These are phyloP conservation scores for Aurelia aurita DNA, from an alignment of 30 jellyfish, hydroid and myxozoan species.

Conservation along the genomic window DNA sequence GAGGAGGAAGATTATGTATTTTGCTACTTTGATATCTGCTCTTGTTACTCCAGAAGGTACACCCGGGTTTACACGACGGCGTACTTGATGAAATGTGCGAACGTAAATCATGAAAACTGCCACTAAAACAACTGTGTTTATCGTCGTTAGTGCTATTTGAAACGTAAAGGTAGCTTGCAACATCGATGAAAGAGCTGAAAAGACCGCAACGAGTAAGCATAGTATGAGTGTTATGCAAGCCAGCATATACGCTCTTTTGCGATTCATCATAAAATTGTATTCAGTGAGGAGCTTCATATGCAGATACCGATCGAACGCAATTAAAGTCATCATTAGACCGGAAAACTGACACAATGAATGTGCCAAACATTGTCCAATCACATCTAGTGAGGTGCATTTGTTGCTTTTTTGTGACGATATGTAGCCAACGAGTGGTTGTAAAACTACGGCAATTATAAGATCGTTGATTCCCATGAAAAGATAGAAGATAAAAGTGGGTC, in stretches of 20 bases:
- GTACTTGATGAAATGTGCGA: neutral
- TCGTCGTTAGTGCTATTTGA: neutral
- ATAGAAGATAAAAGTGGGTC: slow-evolving; percentile 18
- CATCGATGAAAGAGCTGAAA: slow-evolving; percentile 11
- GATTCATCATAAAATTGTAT: neutral
- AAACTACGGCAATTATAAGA: neutral
- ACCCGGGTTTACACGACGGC: neutral
- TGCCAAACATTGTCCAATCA: slow-evolving; percentile 19
- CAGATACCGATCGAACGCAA: slow-evolving; percentile 38
- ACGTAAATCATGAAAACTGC: neutral
- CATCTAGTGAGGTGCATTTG: neutral
- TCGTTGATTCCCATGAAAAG: slow-evolving; percentile 24
- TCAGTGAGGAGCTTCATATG: neutral
- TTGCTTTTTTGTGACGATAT: neutral
- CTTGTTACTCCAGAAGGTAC: neutral
- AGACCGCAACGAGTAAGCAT: neutral
- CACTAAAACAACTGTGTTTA: neutral
- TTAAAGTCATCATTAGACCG: slow-evolving; percentile 15
- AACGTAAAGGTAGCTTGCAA: neutral
- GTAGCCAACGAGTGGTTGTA: slow-evolving; percentile 23
- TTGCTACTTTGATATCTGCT: neutral
- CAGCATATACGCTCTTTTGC: neutral
- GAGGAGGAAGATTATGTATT: neutral
- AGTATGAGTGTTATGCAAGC: neutral
- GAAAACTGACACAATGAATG: slow-evolving; percentile 12